Evolutionary conservation across 2,113 vertebrate genomes (phyloP).

Genomic region (Okapia johnstoni): DNA sequence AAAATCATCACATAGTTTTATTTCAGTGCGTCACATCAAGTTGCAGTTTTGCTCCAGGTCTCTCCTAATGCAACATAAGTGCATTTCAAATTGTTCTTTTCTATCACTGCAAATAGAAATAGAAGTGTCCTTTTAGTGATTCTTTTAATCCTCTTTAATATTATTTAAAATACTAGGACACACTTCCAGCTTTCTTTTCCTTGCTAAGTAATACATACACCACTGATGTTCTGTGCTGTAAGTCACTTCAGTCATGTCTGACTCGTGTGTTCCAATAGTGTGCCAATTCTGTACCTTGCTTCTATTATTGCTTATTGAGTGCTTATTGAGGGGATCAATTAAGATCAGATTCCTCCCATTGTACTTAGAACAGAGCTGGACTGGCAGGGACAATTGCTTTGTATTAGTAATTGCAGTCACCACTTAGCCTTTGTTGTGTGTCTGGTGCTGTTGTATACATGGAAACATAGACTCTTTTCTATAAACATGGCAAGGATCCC

Average conservation of each 20-base stretch:
- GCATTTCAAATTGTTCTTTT: background rate
- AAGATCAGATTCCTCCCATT: background rate
- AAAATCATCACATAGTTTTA: background rate
- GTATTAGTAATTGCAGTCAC: background rate
- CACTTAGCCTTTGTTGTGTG: background rate
- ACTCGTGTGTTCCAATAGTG: background rate
- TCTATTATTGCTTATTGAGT: background rate
- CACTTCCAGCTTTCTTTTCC: background rate
- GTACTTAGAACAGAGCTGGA: background rate
- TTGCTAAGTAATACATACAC: background rate
- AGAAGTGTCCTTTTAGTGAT: background rate
- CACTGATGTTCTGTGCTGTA: background rate
- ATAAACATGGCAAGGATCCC: background rate
- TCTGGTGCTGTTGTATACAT: background rate
- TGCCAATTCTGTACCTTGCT: background rate
- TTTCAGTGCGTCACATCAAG: background rate
- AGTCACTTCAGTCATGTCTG: rapidly evolving
- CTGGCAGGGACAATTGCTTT: background rate
- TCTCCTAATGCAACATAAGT: background rate
- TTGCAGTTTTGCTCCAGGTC: background rate
- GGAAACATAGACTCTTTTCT: background rate
- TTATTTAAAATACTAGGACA: slow-evolving; percentile 10
- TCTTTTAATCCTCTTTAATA: background rate
- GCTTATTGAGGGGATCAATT: background rate
- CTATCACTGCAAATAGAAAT: background rate